Conservation (phyloP, 2,888 invertebrate species). For the Cryptocheilus praepositus region DNA sequence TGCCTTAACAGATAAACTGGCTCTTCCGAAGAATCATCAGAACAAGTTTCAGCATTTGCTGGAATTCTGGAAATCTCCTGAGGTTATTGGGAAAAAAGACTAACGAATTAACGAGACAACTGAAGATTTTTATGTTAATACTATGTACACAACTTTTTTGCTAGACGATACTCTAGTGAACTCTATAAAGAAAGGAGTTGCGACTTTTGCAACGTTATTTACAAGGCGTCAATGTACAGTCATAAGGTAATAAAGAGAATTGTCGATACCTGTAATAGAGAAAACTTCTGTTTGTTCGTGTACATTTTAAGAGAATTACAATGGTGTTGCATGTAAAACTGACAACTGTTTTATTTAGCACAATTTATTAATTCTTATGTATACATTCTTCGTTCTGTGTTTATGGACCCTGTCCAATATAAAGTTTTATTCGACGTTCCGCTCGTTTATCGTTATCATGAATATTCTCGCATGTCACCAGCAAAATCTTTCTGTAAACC, state of each 20-base stretch:
- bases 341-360: conserved; percentile 49
- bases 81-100: conserved; percentile 65
- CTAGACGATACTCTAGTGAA: conserved; percentile 63
- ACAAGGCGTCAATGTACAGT: conserved; percentile 69
- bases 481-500: conserved; percentile 28
- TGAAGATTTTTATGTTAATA: conserved; percentile 58
- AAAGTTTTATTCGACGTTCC: background rate
- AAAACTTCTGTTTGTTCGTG: conserved; percentile 61
- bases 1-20: conserved; percentile 68
- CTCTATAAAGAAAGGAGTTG: conserved; percentile 57
- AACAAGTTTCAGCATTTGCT: conserved; percentile 70
- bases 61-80: conserved; percentile 72
- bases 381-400: conserved; percentile 7
- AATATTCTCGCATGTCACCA: conserved; percentile 1
- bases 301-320: conserved; percentile 72
- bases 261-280: conserved; percentile 67
- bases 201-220: conserved; percentile 67
- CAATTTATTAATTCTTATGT: conserved; percentile 31
- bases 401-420: conserved; percentile 3
- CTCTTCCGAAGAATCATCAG: conserved; percentile 71
- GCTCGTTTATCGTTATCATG: background rate
- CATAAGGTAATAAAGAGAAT: conserved; percentile 66
- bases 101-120: conserved; percentile 47
- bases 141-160: conserved; percentile 63
- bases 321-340: conserved; percentile 71